Base-by-base conservation (phyloP, 2,888 invertebrate species). In the Caradrina clavipalpis region DNA sequence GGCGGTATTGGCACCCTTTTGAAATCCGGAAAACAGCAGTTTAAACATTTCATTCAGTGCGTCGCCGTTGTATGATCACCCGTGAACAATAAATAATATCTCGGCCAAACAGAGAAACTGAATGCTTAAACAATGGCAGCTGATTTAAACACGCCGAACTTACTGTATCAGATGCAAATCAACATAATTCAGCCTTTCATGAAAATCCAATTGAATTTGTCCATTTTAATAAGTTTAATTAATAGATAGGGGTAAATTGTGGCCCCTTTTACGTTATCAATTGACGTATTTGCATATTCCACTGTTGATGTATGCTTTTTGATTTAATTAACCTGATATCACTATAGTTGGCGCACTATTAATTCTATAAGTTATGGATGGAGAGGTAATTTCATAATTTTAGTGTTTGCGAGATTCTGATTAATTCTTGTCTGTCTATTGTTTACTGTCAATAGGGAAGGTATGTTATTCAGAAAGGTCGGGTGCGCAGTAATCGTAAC, bases 201-300 rank as follows among this genome's bases (percentile, higher is more conserved):
- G 80, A 70, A 73, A 73, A 58, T 76, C 66, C 69, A 69, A 74
- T 80, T 69, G 53, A 78, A 79, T 80, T 69, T 73, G 77, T 80
- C 73, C 64, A 77, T 77, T 79, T 80, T 73, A 77, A 80, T 80
- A 73, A 73, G 71, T 76, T 73, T 69, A 77, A 82, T 81, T 81
- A 82, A 82, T 82, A 81, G 82, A 81, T 82, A 80, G 70, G 66
- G 66, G 66, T 81, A 58, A 76, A 70, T 62, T 72, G 76, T 72
- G 49, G 35, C 59, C 56, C 67, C 68, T 71, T 73, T 72, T 65
- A 17, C 45, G 53, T 69, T 73, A 81, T 76, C 67, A 80, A 42
- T 53, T 82, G 66, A 69, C 55, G 56, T 71, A 73, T 69, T 79
- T 57, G 68, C 80, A 69, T 82, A 75, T 79, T 54, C 42, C 67